Base-by-base conservation (phyloP, 1,140 invertebrate species). In the Drosophila quadrilineata region DNA sequence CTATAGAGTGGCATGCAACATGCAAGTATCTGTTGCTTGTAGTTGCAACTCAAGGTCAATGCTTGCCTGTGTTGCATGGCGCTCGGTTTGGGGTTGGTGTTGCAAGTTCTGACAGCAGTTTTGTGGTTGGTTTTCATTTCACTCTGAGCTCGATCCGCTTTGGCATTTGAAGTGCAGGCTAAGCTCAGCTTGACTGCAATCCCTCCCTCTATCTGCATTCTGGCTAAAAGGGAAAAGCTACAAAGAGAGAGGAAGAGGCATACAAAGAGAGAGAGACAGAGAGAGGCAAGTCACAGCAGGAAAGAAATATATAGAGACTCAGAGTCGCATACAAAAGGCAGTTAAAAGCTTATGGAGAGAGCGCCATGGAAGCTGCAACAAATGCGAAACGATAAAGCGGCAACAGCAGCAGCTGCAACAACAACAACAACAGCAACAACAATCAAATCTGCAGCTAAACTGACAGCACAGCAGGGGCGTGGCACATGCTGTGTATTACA, bases 341-440 rank as follows among this genome's bases (percentile, higher is more conserved):
- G 74, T 71, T 70, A 70, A 73, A 77, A 73, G 75, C 74, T 77
- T 73, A 54, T 62, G 31, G 48, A 58, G 58, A 38, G 22, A 64
- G 57, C 64, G 36, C 14, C 48, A 48, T 31, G 22, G 12, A 38
- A 67, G 57, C 33, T 26, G 64, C 49, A 19, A 54, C 58, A 63
- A 68, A 63, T 56, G 26, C 22, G 31, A 49, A 8, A 28, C 31
- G 33, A 67, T 66, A 52, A 46, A 54, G 48, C 46, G 16, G 26
- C 49, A 41, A 12, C 35, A 26, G 3, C 41, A 65, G 19, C 21
- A 65, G 1, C 21, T 6, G 5, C 36, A 31, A 6, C 38, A 50
- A 36, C 36, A 28, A 3, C 41, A 48, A 5, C 16, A 43, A 19
- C 26, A 45, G 9, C 16, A 53, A 22, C 35, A 40, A 26, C 21